Evolutionary conservation across 1,140 invertebrate species (phyloP).

Genomic region (Phthorimaea operculella): DNA sequence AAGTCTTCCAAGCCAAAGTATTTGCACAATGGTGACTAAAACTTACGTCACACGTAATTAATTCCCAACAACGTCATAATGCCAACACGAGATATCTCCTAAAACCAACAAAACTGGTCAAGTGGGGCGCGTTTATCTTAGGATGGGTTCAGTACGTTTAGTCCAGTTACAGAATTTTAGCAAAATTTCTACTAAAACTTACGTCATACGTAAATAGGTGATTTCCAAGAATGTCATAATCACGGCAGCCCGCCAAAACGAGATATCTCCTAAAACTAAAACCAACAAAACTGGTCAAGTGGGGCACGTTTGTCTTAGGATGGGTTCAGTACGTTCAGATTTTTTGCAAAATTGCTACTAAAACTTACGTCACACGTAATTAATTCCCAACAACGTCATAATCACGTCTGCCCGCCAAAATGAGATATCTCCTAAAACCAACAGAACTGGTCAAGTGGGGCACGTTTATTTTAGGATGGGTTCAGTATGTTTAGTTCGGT

Average conservation of each 20-base stretch:
- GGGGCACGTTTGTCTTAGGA: too few relatives aligned
- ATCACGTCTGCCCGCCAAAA: slow-evolving; percentile 27
- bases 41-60: slow-evolving; percentile 39
- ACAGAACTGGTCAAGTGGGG: slow-evolving; percentile 33
- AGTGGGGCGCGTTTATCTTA: too few relatives aligned
- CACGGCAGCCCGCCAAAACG: slow-evolving; percentile 23
- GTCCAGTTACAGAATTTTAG: too few relatives aligned
- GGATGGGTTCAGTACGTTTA: too few relatives aligned
- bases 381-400: slow-evolving; percentile 30
- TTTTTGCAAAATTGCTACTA: background rate
- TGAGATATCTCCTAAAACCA: slow-evolving; percentile 41
- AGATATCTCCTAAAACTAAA: slow-evolving; percentile 37
- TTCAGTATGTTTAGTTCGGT: background rate
- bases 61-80: slow-evolving; percentile 26
- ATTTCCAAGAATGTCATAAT: slow-evolving; percentile 26
- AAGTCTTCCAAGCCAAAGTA: too few relatives aligned
- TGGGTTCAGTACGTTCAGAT: too few relatives aligned
- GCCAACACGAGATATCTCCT: slow-evolving; percentile 26
- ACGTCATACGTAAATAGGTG: slow-evolving; percentile 41
- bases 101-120: slow-evolving; percentile 49
- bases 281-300: slow-evolving; percentile 42
- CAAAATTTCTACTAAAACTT: slow-evolving; percentile 10
- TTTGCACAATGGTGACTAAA: background rate
- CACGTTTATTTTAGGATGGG: background rate
- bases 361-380: slow-evolving; percentile 34